Percentiles rank a stretch among this genome's conserved stretches.
These are phyloP conservation scores for Melanogrammus aeglefinus DNA, from an alignment of 2,797 vertebrate genomes.

Conservation along the genomic window DNA sequence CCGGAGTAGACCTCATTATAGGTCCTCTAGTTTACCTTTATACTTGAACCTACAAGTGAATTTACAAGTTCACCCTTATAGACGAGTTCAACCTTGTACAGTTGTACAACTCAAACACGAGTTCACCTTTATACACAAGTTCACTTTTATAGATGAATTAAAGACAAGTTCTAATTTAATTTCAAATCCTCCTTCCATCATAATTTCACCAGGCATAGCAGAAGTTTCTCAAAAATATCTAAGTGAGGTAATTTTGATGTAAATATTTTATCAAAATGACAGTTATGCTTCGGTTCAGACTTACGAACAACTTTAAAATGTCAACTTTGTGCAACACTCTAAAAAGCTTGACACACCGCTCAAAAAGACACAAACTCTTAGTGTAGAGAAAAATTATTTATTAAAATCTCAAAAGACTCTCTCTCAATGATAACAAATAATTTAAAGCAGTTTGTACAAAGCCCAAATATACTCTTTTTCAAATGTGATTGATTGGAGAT, in stretches of 20 bases:
- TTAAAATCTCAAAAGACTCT: conserved; percentile 53
- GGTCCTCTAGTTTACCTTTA: no score
- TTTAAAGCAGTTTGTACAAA: conserved; percentile 69
- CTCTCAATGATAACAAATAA: conserved; percentile 61
- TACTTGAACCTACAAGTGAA: no score
- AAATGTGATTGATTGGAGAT: not conserved
- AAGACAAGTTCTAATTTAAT: not conserved
- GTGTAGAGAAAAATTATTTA: conserved; percentile 27
- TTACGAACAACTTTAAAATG: not conserved
- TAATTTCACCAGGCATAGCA: no score
- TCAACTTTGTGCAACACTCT: not conserved
- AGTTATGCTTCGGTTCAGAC: no score
- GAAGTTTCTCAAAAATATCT: not conserved
- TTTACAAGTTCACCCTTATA: no score
- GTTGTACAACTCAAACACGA: no score
- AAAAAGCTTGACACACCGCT: not conserved
- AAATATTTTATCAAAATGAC: no score
- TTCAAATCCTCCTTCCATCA: not conserved
- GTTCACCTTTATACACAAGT: no score
- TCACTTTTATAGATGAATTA: no score
- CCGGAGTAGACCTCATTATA: no score
- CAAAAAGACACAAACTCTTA: not conserved
- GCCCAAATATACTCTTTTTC: conserved; percentile 27
- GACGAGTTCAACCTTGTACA: no score
- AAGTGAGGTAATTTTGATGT: not conserved